These are phyloP conservation scores for Adelosebastes latens DNA, from an alignment of 2,797 vertebrate species.

Conservation along the genomic window DNA sequence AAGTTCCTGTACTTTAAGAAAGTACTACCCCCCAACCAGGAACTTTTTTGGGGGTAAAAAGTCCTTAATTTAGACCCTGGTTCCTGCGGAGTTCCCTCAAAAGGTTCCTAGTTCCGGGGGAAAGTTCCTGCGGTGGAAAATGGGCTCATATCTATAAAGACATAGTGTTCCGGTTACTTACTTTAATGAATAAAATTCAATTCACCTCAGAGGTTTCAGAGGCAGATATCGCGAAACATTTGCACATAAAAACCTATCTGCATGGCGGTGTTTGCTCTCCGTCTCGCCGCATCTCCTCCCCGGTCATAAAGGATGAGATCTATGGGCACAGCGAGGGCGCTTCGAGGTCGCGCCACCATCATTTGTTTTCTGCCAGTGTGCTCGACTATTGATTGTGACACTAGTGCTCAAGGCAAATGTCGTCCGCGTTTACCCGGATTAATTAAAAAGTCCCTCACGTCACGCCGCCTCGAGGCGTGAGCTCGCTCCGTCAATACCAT, in stretches of 20 bases:
- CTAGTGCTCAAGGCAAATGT: slow-evolving; percentile 76
- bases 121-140: no score
- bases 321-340: slow-evolving; percentile 10
- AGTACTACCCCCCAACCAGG: no score
- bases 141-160: background rate
- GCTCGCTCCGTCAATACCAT: slow-evolving; percentile 48
- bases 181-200: background rate
- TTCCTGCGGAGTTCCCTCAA: background rate
- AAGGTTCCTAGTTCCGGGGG: no score
- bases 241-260: background rate
- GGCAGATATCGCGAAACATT: background rate
- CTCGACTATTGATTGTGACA: slow-evolving; percentile 77
- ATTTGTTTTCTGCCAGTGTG: slow-evolving; percentile 71
- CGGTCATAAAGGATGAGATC: slow-evolving; percentile 31
- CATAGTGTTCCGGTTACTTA: background rate
- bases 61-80: no score
- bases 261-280: background rate
- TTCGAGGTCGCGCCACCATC: slow-evolving; percentile 58
- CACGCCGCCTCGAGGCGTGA: slow-evolving; percentile 44
- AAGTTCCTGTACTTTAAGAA: no score
- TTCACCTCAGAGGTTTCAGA: background rate
- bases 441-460: slow-evolving; percentile 78
- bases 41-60: no score
- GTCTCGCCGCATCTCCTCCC: slow-evolving; percentile 2
- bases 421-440: slow-evolving; percentile 73